These are phyloP conservation scores for Pachymerium ferrugineum DNA, from an alignment of 2,888 invertebrate species.

Conservation along the genomic window DNA sequence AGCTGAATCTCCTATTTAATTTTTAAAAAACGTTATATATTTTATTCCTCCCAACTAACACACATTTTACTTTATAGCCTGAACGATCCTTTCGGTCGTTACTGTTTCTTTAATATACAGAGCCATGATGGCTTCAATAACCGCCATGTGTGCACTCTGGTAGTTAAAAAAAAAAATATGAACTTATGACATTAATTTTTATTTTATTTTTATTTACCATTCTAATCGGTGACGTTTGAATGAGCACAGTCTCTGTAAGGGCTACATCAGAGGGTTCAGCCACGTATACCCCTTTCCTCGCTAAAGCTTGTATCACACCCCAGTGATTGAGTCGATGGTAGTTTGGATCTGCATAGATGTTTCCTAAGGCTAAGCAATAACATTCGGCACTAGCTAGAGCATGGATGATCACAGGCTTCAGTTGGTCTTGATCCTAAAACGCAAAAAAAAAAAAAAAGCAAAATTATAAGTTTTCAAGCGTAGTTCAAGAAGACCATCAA, in stretches of 20 bases:
- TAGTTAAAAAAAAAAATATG: background rate
- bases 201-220: slow-evolving; percentile 60
- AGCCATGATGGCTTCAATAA: slow-evolving; percentile 91
- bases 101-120: slow-evolving; percentile 89
- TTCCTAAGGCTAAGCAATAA: slow-evolving; percentile 87
- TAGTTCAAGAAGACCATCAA: background rate
- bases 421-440: slow-evolving; percentile 78
- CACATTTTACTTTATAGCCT: slow-evolving; percentile 63
- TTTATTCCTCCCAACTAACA: background rate
- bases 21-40: background rate
- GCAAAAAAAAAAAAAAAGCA: slow-evolving; percentile 30
- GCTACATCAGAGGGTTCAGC: slow-evolving; percentile 76
- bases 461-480: background rate
- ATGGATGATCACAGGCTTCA: slow-evolving; percentile 88
- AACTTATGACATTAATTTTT: background rate
- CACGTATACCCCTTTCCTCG: slow-evolving; percentile 83
- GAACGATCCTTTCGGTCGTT: slow-evolving; percentile 75
- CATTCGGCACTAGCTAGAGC: slow-evolving; percentile 88
- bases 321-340: slow-evolving; percentile 93
- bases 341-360: slow-evolving; percentile 93
- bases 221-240: slow-evolving; percentile 89
- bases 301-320: slow-evolving; percentile 87
- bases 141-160: slow-evolving; percentile 91
- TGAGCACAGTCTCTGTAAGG: slow-evolving; percentile 90
- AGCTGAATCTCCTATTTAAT: slow-evolving; percentile 39